Evolutionary conservation across 2,113 vertebrate species (phyloP).

Genomic region (Apeltes quadracus): DNA sequence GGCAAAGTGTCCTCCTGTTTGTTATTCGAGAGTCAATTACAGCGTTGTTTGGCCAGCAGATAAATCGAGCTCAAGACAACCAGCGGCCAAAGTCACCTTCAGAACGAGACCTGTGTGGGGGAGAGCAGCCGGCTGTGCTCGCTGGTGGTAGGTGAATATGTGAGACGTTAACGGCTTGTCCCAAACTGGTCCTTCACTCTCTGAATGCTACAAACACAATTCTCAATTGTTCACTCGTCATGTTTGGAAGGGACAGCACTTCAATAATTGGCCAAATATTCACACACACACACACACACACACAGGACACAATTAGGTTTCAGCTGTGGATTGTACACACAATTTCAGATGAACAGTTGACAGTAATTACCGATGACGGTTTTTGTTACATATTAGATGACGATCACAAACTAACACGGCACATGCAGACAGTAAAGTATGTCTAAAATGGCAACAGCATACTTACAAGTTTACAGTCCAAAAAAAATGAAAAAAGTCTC

Average conservation of each 20-base stretch:
- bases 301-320: constrained; percentile 3
- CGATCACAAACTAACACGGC: constrained; percentile 46
- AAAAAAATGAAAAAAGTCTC: constrained; percentile 45
- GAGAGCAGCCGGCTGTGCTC: constrained; percentile 16
- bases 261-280: constrained; percentile 12
- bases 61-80: constrained; percentile 51
- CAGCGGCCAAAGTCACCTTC: constrained; percentile 56
- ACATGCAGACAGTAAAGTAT: constrained; percentile 27
- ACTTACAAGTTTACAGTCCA: constrained; percentile 46
- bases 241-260: constrained; percentile 23
- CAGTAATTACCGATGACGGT: too few species aligned
- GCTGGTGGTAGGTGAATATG: constrained; percentile 17
- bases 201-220: constrained; percentile 46
- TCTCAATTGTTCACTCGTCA: constrained; percentile 47
- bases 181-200: constrained; percentile 24
- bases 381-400: constrained; percentile 42
- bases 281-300: constrained; percentile 3
- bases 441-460: constrained; percentile 30
- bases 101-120: constrained; percentile 32
- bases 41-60: constrained; percentile 52
- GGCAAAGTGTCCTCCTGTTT: constrained; percentile 40
- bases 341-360: constrained; percentile 40
- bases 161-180: constrained; percentile 19
- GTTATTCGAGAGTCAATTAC: constrained; percentile 64
- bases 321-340: constrained; percentile 35